Evolutionary conservation across 2,888 invertebrate genomes (phyloP), one percentile per base, ranked within the genome.

Genomic region (Troides helena): DNA sequence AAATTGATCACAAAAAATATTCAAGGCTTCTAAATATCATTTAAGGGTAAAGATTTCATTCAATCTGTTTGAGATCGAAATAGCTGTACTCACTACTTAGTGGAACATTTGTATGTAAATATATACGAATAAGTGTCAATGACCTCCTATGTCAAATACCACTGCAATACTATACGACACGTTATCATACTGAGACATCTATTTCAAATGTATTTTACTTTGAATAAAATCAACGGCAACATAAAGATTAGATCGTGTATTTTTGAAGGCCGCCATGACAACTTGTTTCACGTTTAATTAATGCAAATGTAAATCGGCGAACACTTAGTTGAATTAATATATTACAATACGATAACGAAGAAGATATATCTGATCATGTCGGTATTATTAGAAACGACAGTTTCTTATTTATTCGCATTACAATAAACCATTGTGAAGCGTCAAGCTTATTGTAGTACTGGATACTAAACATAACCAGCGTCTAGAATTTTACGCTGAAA

Each of bases 221-320:
- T 70, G 57, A 70, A 57, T 30, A 71, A 67, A 71, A 71, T 61
- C 57, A 71, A 65, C 39, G 66, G 58, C 46, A 39, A 56, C 25
- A 58, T 66, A 58, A 67, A 67, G 64, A 63, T 64, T 30, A 57
- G 60, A 67, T 57, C 67, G 25, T 36, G 61, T 62, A 39, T 67
- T 59, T 50, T 23, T 67, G 70, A 71, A 71, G 67, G 70, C 67
- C 70, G 61, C n/a, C 67, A 23, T 25, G 21, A 46, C 46, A 46
- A 46, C 57, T 23, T 58, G 57, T 58, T 58, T 25, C 3, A 58
- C 23, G 53, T 58, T 56, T 58, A 58, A 58, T 58, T 23, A 58
- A 71, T 71, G 67, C 67, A 65, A 71, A 71, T 67, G 57, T 57
- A 62, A 65, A 67, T 61, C 67, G 18, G 25, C 39, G 46, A 57